Evolutionary conservation across 2,888 invertebrate species (phyloP).

Genomic region (Tillus elongatus): DNA sequence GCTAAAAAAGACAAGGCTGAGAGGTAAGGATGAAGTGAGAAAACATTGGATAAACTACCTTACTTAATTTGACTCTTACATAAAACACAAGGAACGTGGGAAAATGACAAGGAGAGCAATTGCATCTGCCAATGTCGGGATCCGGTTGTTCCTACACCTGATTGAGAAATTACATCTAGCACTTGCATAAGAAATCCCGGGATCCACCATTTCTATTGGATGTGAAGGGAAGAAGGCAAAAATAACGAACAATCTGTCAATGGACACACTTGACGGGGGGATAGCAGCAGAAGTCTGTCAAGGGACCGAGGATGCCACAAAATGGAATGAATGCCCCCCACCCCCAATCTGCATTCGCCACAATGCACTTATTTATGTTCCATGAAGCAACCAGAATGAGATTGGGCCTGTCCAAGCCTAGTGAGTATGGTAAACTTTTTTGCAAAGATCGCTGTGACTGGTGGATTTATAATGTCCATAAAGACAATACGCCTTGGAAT

Average conservation of each 20-base stretch:
- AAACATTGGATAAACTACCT: neutral
- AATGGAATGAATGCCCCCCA: slow-evolving; percentile 29
- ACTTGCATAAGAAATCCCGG: slow-evolving; percentile 18
- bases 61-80: slow-evolving; percentile 18
- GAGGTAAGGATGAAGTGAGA: neutral
- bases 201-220: slow-evolving; percentile 25
- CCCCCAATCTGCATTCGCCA: slow-evolving; percentile 21
- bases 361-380: slow-evolving; percentile 23
- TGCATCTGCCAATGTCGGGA: slow-evolving; percentile 19
- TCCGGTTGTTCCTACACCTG: slow-evolving; percentile 22
- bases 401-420: slow-evolving; percentile 7
- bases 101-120: slow-evolving; percentile 23
- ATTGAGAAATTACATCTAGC: slow-evolving; percentile 22
- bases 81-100: slow-evolving; percentile 23
- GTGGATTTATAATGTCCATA: slow-evolving; percentile 16
- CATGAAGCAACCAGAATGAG: slow-evolving; percentile 12
- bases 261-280: slow-evolving; percentile 5
- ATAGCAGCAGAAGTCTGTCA: slow-evolving; percentile 14
- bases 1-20: neutral
- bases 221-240: slow-evolving; percentile 28
- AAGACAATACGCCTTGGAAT: slow-evolving; percentile 18
- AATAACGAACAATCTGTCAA: slow-evolving; percentile 18
- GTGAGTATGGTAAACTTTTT: slow-evolving; percentile 12
- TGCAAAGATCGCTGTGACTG: slow-evolving; percentile 13
- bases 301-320: slow-evolving; percentile 29